Base-by-base conservation (phyloP, 2,797 vertebrate species). In the Geotrypetes seraphini region DNA sequence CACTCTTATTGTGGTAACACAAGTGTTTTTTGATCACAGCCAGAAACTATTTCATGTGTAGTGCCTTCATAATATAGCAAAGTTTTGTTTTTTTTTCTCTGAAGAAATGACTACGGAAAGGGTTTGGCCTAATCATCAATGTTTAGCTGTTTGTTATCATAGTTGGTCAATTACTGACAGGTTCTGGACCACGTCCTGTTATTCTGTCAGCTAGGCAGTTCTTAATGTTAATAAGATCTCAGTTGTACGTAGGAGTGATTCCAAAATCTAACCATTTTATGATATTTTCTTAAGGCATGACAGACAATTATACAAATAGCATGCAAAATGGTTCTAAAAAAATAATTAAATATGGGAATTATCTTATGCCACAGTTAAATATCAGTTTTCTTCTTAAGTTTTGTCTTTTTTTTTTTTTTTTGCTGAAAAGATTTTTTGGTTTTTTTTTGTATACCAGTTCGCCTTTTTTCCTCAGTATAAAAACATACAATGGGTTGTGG, bases 61-160 rank as follows among this genome's bases (percentile, higher is more conserved):
- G 90, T 98, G 90, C 89, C 88, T 96, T 92, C 87, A 92, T 91
- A 65, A 87, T 87, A 75, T 88, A 83, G 82, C 75, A 79, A 71
- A 82, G 58, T 85, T 85, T 86, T 85, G 63, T 83, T n/a, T 85
- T 85, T 86, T 85, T 63, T 83, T n/a, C n/a, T 61, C 79, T 83
- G 75, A 76, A 86, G 81, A 78, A 68, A 73, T 84, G 78, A 75
- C 64, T 59, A 81, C 63, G 75, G 52, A 80, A 80, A 74, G 78
- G 71, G 72, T 75, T 68, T 71, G 71, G 67, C 76, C 68, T 75
- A 79, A 61, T 68, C 75, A 78, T 78, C 79, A 69, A 74, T 83
- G 73, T 80, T 75, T 74, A 76, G 73, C 72, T 80, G 80, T 85
- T 72, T 81, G 78, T 86, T 83, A 82, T 80, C 81, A 83, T 85